A percentile compares a stretch with the other conserved stretches of the same genome.
These are phyloP conservation scores for Melanostoma scalare DNA, from an alignment of 2,888 invertebrate species.

Conservation along the genomic window DNA sequence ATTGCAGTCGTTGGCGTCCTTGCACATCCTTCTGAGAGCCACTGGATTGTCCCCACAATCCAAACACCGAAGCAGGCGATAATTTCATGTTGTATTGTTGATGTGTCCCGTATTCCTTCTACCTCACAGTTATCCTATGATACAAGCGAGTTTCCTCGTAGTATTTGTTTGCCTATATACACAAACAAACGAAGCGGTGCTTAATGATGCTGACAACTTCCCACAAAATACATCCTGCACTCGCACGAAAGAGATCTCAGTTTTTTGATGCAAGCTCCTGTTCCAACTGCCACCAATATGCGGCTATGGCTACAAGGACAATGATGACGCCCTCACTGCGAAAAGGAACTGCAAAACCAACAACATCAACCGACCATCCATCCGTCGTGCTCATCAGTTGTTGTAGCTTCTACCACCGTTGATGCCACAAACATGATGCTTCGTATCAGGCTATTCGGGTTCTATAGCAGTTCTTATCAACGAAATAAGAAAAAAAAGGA, in stretches of 20 bases:
- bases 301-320: constrained; percentile 18
- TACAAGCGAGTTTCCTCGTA: constrained; percentile 23
- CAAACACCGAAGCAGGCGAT: constrained; percentile 57
- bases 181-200: constrained; percentile 41
- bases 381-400: constrained; percentile 57
- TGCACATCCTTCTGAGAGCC: constrained; percentile 40
- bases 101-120: constrained; percentile 50
- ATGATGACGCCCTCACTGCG: constrained; percentile 71
- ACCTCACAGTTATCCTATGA: constrained; percentile 37
- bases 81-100: constrained; percentile 66
- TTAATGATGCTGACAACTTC: constrained; percentile 69
- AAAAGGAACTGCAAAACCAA: constrained; percentile 72
- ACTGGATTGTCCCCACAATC: constrained; percentile 28
- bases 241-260: constrained; percentile 71
- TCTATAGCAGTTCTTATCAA: constrained; percentile 53
- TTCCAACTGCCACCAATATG: constrained; percentile 52
- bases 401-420: constrained; percentile 31
- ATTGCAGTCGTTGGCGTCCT: constrained; percentile 46
- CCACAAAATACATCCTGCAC: constrained; percentile 66
- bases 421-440: constrained; percentile 46
- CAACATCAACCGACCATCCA: constrained; percentile 72
- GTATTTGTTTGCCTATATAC: constrained; percentile 57
- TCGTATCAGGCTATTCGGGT: constrained; percentile 41
- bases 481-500: constrained; percentile 24
- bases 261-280: constrained; percentile 65